phyloP scores from a whole-genome alignment of 1,140 invertebrate genomes.

The Megalonaias nervosa region DNA sequence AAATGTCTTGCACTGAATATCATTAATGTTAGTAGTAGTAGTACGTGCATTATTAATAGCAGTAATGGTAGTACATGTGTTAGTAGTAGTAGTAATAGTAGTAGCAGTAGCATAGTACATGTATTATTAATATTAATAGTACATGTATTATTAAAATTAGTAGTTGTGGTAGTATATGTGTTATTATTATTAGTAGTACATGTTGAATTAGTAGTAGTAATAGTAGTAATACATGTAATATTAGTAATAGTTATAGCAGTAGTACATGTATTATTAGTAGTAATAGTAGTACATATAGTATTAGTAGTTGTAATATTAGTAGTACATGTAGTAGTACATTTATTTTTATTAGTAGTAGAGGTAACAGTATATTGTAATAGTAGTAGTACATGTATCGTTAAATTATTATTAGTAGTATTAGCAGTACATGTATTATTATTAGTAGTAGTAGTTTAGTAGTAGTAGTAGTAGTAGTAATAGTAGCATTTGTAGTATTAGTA shows the following conservation, averaged over 20 bases:
- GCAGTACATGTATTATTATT: too few relatives aligned
- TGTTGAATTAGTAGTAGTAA: constrained; percentile 2
- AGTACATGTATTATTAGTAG: constrained; percentile 8
- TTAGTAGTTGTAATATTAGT: background rate
- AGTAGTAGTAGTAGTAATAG: too few relatives aligned
- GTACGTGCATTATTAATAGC: constrained; percentile 3
- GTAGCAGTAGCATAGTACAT: background rate
- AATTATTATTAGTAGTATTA: too few relatives aligned
- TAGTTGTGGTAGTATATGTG: constrained; percentile 10
- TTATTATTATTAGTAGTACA: constrained; percentile 8
- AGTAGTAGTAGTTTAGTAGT: too few relatives aligned
- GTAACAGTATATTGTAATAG: too few relatives aligned
- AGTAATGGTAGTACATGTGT: background rate
- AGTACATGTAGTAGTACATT: constrained; percentile 5
- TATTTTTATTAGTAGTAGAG: too few relatives aligned
- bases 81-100: constrained; percentile 7
- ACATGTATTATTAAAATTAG: constrained; percentile 8
- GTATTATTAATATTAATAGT: constrained; percentile 12
- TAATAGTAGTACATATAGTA: background rate
- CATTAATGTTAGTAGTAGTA: too few relatives aligned
- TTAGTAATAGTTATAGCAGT: constrained; percentile 1
- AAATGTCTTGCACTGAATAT: too few relatives aligned
- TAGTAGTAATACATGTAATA: constrained; percentile 13
- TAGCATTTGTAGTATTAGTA: too few relatives aligned
- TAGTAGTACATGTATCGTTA: too few relatives aligned